These are phyloP conservation scores for Corythornis madagascariensis DNA, from an alignment of 2,113 vertebrate genomes.

Conservation along the genomic window DNA sequence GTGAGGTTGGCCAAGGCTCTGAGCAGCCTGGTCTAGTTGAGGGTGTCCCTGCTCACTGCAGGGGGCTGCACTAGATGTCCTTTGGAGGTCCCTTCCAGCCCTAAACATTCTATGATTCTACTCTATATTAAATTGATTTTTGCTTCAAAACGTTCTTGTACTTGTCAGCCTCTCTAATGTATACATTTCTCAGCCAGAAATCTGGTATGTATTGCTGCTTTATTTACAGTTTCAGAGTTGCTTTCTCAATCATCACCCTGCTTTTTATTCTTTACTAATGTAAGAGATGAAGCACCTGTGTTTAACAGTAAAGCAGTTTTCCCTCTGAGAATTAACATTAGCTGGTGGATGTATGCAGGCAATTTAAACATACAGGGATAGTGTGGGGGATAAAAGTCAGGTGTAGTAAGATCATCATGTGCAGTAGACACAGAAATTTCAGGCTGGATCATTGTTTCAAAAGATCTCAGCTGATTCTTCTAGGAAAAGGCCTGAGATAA, in stretches of 20 bases:
- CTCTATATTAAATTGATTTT: not conserved
- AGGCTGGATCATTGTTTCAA: not conserved
- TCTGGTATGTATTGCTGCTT: not conserved
- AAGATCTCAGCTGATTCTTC: not conserved
- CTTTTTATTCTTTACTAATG: not conserved
- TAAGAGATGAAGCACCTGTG: not conserved
- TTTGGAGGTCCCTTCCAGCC: too few species aligned
- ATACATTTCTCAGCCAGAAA: not conserved
- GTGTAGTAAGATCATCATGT: not conserved
- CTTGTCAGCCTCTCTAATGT: not conserved
- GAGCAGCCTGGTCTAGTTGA: too few species aligned
- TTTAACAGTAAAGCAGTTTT: not conserved
- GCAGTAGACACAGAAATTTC: not conserved
- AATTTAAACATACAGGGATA: not conserved
- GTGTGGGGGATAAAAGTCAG: not conserved
- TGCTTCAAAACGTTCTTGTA: not conserved
- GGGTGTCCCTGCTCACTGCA: too few species aligned
- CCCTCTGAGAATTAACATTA: not conserved
- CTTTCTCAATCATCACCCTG: not conserved
- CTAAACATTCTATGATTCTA: too few species aligned
- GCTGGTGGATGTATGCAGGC: not conserved
- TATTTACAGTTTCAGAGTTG: not conserved
- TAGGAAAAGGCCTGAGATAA: not conserved
- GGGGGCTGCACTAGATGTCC: too few species aligned
- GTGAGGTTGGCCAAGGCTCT: too few species aligned